phyloP scores from a whole-genome alignment of 2,888 invertebrate genomes.

The Charanyca ferruginea region DNA sequence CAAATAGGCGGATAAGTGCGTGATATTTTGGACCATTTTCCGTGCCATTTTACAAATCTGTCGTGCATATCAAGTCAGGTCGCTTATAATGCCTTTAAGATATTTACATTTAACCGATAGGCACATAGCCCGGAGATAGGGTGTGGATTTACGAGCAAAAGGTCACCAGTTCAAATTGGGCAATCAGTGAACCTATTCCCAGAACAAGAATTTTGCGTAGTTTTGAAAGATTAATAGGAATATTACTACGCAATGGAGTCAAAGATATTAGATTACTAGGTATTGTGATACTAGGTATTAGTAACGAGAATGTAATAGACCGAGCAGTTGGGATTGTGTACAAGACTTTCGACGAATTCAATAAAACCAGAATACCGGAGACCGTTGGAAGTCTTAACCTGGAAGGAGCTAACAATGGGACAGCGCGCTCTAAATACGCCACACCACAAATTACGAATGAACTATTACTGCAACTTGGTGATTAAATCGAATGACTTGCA shows the following conservation, averaged over 20 bases:
- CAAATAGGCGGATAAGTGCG: slow-evolving; percentile 50
- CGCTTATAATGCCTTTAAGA: slow-evolving; percentile 58
- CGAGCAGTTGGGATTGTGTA: slow-evolving; percentile 9
- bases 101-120: slow-evolving; percentile 64
- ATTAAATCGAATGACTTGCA: slow-evolving; percentile 45
- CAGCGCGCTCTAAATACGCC: slow-evolving; percentile 39
- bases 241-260: slow-evolving; percentile 50
- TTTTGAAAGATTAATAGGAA: slow-evolving; percentile 58
- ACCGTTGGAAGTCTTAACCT: slow-evolving; percentile 13
- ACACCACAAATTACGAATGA: slow-evolving; percentile 31
- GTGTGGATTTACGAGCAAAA: slow-evolving; percentile 64
- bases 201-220: slow-evolving; percentile 57
- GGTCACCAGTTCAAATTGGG: slow-evolving; percentile 64
- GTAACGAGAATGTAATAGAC: slow-evolving; percentile 37
- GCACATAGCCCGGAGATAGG: slow-evolving; percentile 56
- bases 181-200: slow-evolving; percentile 60
- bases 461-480: slow-evolving; percentile 19
- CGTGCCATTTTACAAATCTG: slow-evolving; percentile 60
- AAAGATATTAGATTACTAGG: slow-evolving; percentile 52
- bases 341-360: slow-evolving; percentile 15
- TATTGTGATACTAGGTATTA: slow-evolving; percentile 40
- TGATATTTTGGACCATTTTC: slow-evolving; percentile 57
- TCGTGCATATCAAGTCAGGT: slow-evolving; percentile 61
- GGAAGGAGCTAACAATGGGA: slow-evolving; percentile 35
- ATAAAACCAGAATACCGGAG: slow-evolving; percentile 14